These are phyloP conservation scores for Oryzias javanicus DNA, from an alignment of 2,113 vertebrate species.

Conservation along the genomic window DNA sequence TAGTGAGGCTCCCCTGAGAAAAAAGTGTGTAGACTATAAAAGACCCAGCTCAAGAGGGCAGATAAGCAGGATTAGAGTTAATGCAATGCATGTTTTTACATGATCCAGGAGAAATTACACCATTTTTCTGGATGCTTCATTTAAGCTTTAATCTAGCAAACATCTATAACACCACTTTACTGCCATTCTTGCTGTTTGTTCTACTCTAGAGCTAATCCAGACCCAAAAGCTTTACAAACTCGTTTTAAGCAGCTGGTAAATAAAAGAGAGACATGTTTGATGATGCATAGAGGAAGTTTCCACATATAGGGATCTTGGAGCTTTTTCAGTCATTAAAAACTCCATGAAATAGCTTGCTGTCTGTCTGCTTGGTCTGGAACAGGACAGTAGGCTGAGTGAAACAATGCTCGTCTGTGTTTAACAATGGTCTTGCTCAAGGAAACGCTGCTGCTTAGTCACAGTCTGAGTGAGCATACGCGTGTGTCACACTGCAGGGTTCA, in stretches of 20 bases:
- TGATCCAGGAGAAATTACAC: conserved; percentile 11
- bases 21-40: conserved; percentile 17
- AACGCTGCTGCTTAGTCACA: conserved; percentile 56
- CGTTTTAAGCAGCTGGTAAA: conserved; percentile 9
- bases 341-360: conserved; percentile 26
- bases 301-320: conserved; percentile 35
- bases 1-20: conserved; percentile 37
- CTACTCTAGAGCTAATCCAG: conserved; percentile 3
- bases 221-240: conserved; percentile 28
- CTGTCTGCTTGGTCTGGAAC: conserved; percentile 31
- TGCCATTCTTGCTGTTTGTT: not conserved
- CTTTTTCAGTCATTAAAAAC: conserved; percentile 37
- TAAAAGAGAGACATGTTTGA: conserved; percentile 34
- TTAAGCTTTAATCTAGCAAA: conserved; percentile 5
- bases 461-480: conserved; percentile 24
- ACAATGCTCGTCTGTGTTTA: conserved; percentile 49
- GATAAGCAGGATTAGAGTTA: not conserved
- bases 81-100: not conserved
- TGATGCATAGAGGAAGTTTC: conserved; percentile 50
- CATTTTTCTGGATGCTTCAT: not conserved
- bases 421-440: conserved; percentile 47
- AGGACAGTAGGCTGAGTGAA: conserved; percentile 16
- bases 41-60: conserved; percentile 16
- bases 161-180: not conserved
- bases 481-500: conserved; percentile 8